Evolutionary conservation across 2,888 invertebrate genomes (phyloP), one percentile per base, ranked within the genome.

Genomic region (Habrosyne pyritoides): DNA sequence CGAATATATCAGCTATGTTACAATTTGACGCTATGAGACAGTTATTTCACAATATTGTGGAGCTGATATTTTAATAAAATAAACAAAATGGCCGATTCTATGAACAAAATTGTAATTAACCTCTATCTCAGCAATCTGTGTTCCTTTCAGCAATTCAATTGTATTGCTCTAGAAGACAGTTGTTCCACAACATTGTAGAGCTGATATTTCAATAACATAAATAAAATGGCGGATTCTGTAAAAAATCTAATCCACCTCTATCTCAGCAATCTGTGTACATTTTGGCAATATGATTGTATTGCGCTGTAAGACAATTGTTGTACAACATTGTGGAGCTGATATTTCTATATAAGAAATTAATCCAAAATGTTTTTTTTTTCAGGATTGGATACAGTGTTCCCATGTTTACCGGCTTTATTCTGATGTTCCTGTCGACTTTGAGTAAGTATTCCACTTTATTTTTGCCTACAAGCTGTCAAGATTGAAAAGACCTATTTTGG

Each of bases 371-470:
- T 5, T 53, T 67, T 58, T 55, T 46, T 94, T 94, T 24, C 94
- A 99, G 99, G 86, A 99, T 99, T 81, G 99, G 99, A 71, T 99
- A 99, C 94, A 99, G 99, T 80, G 95, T 99, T 55, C 99, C 99
- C n/a, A 99, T 99, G 99, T 99, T 99, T 81, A 96, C 97, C 18
- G 99, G 99, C 8, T 99, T 99, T 87, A 94, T 99, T 61, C 97
- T 99, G 61, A 99, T 99, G 99, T 99, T 99, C 86, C 89, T 99
- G 24, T 99, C 99, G 0, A 99, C 99, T 0, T 87, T 99, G 62
- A 98, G 98, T 98, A 94, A 96, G 97, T 95, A 77, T 30, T n/a
- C n/a, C n/a, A 21, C 22, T 7, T 26, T 2, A 28, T 6, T 10
- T 0, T 28, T 10, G 28, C 28, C 10, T 12, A 49, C n/a, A n/a